Evolutionary conservation across 2,113 vertebrate genomes (phyloP).

Genomic region (Pitta sordida): DNA sequence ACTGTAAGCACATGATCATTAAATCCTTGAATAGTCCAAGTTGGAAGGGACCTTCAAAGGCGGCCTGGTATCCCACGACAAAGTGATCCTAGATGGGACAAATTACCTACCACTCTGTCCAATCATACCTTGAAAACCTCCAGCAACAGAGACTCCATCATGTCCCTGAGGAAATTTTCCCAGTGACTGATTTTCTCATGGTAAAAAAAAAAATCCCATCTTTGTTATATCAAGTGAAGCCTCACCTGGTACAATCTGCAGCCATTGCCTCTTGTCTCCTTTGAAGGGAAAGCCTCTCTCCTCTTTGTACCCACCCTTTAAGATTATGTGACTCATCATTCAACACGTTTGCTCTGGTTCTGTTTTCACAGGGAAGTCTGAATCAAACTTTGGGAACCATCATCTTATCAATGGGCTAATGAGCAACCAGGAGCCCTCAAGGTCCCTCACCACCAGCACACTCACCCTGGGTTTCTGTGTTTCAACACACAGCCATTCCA

Average conservation of each 20-base stretch:
- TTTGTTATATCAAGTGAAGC: neutral
- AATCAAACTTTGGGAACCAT: neutral
- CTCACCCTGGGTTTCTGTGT: fast-evolving
- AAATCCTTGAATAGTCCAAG: fast-evolving
- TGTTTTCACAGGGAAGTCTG: neutral
- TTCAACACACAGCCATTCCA: neutral
- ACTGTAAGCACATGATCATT: neutral
- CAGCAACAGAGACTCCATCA: neutral
- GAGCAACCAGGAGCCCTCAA: neutral
- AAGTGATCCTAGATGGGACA: neutral
- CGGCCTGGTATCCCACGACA: neutral
- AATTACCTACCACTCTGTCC: neutral
- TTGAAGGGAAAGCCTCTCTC: neutral
- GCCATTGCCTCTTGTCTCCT: neutral
- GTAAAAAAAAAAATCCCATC: neutral
- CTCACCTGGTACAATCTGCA: neutral
- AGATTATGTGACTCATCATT: neutral
- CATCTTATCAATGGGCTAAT: neutral
- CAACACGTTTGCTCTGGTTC: neutral
- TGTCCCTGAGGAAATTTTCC: neutral
- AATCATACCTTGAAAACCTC: neutral
- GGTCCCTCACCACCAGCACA: neutral
- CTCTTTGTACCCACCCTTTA: neutral
- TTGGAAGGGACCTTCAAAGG: neutral
- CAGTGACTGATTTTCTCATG: neutral